Conservation (phyloP, 2,113 vertebrate species). For the Bujurquina vittata region DNA sequence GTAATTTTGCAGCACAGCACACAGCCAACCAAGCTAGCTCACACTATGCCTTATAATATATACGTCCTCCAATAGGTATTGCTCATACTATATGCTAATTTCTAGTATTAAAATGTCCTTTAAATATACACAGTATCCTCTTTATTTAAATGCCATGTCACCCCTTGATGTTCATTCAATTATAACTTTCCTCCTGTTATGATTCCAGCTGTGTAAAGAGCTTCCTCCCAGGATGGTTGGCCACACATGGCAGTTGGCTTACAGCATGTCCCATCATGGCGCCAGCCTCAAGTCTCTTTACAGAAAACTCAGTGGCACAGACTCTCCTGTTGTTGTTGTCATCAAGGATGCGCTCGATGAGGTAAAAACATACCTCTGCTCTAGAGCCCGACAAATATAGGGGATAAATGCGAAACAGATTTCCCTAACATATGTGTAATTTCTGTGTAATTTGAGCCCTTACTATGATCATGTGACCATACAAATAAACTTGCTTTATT, state of each 20-base stretch:
- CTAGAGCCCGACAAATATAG: accelerated
- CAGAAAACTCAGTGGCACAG: constrained; percentile 75
- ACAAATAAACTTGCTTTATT: background rate
- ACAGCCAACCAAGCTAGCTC: background rate
- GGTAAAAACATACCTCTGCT: constrained; percentile 56
- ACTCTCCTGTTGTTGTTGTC: constrained; percentile 79
- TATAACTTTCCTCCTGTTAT: background rate
- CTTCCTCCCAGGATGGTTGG: constrained; percentile 81
- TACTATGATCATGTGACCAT: background rate
- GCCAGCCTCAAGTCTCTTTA: constrained; percentile 84
- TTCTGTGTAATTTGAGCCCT: background rate
- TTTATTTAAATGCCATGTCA: background rate
- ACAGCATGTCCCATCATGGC: constrained; percentile 79
- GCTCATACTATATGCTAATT: background rate
- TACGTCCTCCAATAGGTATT: background rate
- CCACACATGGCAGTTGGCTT: constrained; percentile 76
- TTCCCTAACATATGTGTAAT: background rate
- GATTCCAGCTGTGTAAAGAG: constrained; percentile 75
- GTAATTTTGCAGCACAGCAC: too few relatives aligned
- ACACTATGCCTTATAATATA: background rate
- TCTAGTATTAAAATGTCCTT: background rate
- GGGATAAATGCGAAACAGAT: background rate
- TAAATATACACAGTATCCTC: background rate
- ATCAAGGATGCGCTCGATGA: constrained; percentile 80
- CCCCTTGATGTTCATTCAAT: background rate